A percentile compares a stretch with the other conserved stretches of the same genome.
These are phyloP conservation scores for Dynastes hyllus DNA, from an alignment of 2,888 invertebrate genomes.

Conservation along the genomic window DNA sequence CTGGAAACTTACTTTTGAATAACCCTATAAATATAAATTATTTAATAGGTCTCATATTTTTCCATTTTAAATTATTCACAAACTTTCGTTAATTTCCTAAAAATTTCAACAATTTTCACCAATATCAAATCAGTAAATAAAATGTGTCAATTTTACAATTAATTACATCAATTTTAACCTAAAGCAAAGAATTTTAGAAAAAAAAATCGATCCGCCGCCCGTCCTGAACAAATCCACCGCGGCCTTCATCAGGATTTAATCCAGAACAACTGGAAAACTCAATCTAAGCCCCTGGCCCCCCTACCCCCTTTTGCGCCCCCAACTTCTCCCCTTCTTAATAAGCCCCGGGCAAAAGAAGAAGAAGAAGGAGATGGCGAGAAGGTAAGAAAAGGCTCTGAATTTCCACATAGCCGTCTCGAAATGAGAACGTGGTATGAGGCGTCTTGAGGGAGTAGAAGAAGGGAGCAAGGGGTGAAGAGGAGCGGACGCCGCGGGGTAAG, in stretches of 20 bases:
- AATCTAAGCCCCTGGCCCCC: neutral
- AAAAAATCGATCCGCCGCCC: too few relatives aligned
- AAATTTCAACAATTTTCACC: too few relatives aligned
- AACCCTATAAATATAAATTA: too few relatives aligned
- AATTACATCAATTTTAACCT: too few relatives aligned
- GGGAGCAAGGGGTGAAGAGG: slow-evolving; percentile 49
- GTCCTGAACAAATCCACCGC: too few relatives aligned
- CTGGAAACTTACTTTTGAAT: too few relatives aligned
- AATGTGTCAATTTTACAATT: too few relatives aligned
- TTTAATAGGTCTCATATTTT: too few relatives aligned
- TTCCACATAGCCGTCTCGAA: neutral
- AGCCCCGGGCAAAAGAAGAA: slow-evolving; percentile 14
- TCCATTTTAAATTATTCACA: too few relatives aligned
- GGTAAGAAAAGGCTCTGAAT: slow-evolving; percentile 8
- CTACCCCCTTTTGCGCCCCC: neutral
- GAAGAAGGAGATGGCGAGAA: slow-evolving; percentile 3
- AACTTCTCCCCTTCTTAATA: neutral
- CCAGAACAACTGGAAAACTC: slow-evolving; percentile 19
- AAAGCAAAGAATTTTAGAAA: too few relatives aligned
- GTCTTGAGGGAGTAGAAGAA: neutral
- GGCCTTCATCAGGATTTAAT: neutral
- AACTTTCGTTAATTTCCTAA: too few relatives aligned
- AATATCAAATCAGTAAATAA: too few relatives aligned
- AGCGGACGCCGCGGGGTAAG: slow-evolving; percentile 42
- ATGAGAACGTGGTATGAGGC: neutral